A percentile compares a stretch with the other conserved stretches of the same genome.
phyloP scores from a whole-genome alignment of 2,113 vertebrate species.

The Galbula dea region DNA sequence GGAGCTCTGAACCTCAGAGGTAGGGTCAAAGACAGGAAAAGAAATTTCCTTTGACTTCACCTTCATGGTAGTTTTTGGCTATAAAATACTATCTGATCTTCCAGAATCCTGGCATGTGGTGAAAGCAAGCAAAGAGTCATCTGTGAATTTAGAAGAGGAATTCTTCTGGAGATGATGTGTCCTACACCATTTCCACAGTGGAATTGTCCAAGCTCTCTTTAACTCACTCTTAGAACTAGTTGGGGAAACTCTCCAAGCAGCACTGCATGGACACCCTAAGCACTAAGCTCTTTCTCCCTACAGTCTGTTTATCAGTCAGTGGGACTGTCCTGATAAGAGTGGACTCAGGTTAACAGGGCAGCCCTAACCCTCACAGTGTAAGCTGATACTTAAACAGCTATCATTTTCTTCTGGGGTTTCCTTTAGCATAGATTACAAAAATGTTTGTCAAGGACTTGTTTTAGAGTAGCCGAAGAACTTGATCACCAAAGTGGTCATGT shows the following conservation, averaged over 20 bases:
- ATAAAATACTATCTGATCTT: background rate
- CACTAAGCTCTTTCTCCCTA: background rate
- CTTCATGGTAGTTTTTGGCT: background rate
- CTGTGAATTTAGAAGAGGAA: background rate
- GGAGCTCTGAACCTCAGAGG: background rate
- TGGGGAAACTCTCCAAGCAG: background rate
- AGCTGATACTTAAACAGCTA: background rate
- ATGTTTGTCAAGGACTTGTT: background rate
- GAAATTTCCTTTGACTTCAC: background rate
- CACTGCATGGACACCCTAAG: background rate
- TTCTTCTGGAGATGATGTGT: background rate
- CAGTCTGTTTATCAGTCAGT: background rate
- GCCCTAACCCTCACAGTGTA: background rate
- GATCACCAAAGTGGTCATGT: background rate
- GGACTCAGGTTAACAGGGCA: background rate
- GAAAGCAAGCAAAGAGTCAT: background rate
- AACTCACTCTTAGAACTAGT: background rate
- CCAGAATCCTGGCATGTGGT: background rate
- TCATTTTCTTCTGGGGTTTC: background rate
- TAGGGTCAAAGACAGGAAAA: background rate
- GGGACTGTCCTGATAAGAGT: background rate
- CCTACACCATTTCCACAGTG: background rate
- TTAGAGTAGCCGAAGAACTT: background rate
- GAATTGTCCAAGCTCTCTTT: background rate
- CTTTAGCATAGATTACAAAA: background rate